A percentile compares a stretch with the other conserved stretches of the same genome.
Conservation (phyloP, 2,888 invertebrate genomes). For the Xanthia icteritia region DNA sequence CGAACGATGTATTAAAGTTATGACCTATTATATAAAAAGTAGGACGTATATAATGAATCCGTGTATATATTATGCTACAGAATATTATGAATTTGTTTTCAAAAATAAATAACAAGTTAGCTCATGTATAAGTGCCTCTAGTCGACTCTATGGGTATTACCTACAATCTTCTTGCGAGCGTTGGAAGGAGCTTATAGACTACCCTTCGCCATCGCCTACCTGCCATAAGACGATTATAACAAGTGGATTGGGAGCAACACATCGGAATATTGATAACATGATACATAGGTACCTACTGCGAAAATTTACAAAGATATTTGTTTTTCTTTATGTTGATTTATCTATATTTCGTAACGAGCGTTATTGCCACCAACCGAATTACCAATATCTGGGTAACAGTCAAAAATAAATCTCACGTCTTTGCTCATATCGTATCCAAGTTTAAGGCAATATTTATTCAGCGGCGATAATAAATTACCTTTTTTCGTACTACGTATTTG, state of each 20-base stretch:
- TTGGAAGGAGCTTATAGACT: constrained; percentile 22
- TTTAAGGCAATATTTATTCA: constrained; percentile 51
- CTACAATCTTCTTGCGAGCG: constrained; percentile 5
- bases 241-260: constrained; percentile 16
- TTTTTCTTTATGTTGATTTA: background rate
- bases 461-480: constrained; percentile 60
- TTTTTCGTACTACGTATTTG: constrained; percentile 59
- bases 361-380: background rate
- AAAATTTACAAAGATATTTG: constrained; percentile 3
- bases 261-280: constrained; percentile 21
- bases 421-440: constrained; percentile 29
- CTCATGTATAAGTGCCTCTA: constrained; percentile 1
- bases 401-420: constrained; percentile 14
- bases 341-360: background rate
- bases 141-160: constrained; percentile 10
- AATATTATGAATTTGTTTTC: constrained; percentile 7
- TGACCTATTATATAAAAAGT: constrained; percentile 22
- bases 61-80: constrained; percentile 8
- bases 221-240: constrained; percentile 35
- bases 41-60: background rate
- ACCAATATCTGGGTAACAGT: constrained; percentile 9
- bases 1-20: constrained; percentile 25
- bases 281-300: background rate
- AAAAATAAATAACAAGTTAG: constrained; percentile 13
- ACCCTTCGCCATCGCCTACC: constrained; percentile 21